Evolutionary conservation across 2,113 vertebrate genomes (phyloP).

Genomic region (Microcebus tavaratra): DNA sequence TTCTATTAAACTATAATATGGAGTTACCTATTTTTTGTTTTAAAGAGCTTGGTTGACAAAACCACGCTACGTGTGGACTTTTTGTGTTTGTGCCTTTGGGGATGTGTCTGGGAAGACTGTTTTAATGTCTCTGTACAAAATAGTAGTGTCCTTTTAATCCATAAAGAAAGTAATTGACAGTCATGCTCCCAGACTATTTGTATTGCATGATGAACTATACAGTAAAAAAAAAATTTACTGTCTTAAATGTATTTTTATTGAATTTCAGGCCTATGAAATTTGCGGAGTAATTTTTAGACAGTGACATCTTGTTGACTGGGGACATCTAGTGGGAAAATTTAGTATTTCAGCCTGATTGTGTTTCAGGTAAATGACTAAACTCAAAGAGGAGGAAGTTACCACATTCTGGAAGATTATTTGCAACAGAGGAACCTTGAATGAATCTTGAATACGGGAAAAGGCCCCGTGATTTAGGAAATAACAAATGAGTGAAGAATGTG

Average conservation of each 20-base stretch:
- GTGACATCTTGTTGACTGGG: constrained; percentile 1
- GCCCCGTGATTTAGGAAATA: neutral
- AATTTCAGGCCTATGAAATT: neutral
- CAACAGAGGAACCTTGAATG: neutral
- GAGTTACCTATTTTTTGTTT: neutral
- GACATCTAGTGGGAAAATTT: constrained; percentile 68
- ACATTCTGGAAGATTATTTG: constrained; percentile 48
- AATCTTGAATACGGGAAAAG: neutral
- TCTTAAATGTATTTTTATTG: neutral
- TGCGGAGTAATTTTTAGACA: neutral
- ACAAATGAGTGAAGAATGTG: neutral
- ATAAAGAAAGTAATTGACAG: neutral
- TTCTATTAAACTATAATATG: neutral
- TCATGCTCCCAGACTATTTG: neutral
- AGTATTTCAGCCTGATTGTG: constrained; percentile 24
- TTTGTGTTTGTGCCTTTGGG: neutral
- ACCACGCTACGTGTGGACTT: neutral
- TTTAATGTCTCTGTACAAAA: neutral
- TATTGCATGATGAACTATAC: neutral
- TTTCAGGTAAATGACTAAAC: neutral
- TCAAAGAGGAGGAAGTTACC: constrained; percentile 47
- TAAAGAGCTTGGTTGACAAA: neutral
- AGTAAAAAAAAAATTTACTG: neutral
- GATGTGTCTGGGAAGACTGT: neutral
- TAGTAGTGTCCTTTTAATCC: neutral